Percentiles rank a stretch among this genome's conserved stretches.
These are phyloP conservation scores for Mesopsocus fuscifrons DNA, from an alignment of 2,888 invertebrate species.

Conservation along the genomic window DNA sequence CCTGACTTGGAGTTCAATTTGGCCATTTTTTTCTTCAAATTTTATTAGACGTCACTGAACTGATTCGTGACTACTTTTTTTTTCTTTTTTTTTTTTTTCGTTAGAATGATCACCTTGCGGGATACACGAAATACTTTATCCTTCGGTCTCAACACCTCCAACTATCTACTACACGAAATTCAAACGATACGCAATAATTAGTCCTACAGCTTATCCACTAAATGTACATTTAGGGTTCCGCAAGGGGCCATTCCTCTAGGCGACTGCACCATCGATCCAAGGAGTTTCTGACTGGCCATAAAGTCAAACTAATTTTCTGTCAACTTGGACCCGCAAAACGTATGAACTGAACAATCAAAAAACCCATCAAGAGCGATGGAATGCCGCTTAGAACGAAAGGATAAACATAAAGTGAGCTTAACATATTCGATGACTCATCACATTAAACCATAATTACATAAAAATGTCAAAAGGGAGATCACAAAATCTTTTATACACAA, in stretches of 20 bases:
- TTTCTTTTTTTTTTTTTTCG: no score
- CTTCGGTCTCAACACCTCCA: neutral
- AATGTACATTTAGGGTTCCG: neutral
- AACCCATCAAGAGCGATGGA: no score
- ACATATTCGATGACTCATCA: neutral
- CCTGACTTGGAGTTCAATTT: neutral
- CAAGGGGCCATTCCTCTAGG: neutral
- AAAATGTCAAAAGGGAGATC: conserved; percentile 9
- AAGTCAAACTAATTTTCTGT: no score
- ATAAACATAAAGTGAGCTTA: neutral
- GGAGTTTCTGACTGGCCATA: no score
- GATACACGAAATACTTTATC: neutral
- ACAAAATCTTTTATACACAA: conserved; percentile 3
- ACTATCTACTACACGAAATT: neutral
- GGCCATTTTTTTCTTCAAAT: neutral
- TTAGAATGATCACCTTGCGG: neutral
- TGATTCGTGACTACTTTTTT: no score
- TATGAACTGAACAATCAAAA: no score
- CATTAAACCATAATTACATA: neutral
- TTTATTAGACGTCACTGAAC: no score
- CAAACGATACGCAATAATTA: neutral
- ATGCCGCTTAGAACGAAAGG: neutral
- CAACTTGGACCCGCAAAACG: no score
- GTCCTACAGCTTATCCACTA: neutral
- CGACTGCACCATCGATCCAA: no score